Evolutionary conservation across 1,140 invertebrate species (phyloP), one percentile per base, ranked within the genome.

Genomic region (Drosophila sturtevanti): DNA sequence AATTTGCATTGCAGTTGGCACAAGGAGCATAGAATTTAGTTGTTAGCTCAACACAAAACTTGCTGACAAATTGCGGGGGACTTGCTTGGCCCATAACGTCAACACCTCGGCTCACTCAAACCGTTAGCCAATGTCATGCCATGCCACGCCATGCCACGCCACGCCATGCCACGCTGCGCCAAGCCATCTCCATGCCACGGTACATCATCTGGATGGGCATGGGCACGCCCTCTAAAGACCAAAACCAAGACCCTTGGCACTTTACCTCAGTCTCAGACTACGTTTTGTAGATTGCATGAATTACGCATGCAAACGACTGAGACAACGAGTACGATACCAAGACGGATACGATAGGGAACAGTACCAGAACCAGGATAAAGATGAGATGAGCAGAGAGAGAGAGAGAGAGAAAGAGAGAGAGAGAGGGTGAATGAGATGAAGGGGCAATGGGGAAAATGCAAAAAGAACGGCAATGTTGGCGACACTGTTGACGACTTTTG

Each of bases 31-130:
- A 68, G 63, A 76, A 72, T 79, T 69, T 81, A 70, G 81, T 79
- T 86, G 77, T 80, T 84, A 76, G 62, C 59, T 67, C 55, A 41
- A 56, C 27, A 56, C 27, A 65, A 70, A 85, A 80, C 67, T 69
- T 75, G 75, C 75, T 87, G 82, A 87, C 82, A 87, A 86, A 79
- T 89, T 79, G 79, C 63, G 76, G 79, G 65, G 48, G 59, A 66
- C 56, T 9, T 18, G 64, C 38, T 34, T 48, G 41, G 41, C 18
- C 41, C 41, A 48, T 48, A 76, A 64, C 61, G 68, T 81, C 67
- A 81, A 71, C 79, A 81, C 67, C 63, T 69, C 72, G 78, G 55
- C 60, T 69, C 63, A 21, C 16, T 64, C 54, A 68, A 60, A 51
- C 27, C 69, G 31, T 34, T 22, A 27, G 14, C 48, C 16, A 54